These are phyloP conservation scores for Heliconius cydno DNA, from an alignment of 2,888 invertebrate genomes.

Conservation along the genomic window DNA sequence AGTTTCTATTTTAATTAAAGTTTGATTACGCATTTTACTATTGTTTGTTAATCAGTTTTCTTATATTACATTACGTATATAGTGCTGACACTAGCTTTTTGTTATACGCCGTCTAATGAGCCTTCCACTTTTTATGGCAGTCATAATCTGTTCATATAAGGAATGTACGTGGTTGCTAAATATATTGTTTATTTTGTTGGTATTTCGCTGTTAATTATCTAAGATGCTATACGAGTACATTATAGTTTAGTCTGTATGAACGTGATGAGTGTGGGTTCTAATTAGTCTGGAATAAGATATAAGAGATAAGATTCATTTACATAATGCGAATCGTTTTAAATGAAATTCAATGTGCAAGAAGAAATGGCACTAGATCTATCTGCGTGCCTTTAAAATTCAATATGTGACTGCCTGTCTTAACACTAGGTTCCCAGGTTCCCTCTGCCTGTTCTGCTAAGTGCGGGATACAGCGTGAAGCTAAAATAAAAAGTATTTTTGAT, in stretches of 20 bases:
- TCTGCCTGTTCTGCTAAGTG: neutral
- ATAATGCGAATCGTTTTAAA: too few relatives aligned
- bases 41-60: conserved; percentile 25
- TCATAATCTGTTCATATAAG: conserved; percentile 28
- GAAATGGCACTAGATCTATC: too few relatives aligned
- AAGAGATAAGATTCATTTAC: too few relatives aligned
- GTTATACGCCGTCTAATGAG: conserved; percentile 48
- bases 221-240: neutral
- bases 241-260: neutral
- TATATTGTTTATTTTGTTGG: neutral
- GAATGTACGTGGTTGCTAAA: conserved; percentile 25
- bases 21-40: conserved; percentile 4
- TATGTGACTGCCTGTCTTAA: neutral
- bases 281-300: too few relatives aligned
- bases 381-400: too few relatives aligned
- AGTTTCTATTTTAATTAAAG: conserved; percentile 16
- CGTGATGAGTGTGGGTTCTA: neutral
- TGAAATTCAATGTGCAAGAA: too few relatives aligned
- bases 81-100: conserved; percentile 33
- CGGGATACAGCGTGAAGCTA: neutral
- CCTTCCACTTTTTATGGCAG: conserved; percentile 42
- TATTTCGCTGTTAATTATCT: neutral
- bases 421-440: neutral
- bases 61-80: conserved; percentile 15
- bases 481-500: neutral